phyloP scores from a whole-genome alignment of 1,140 invertebrate species.

The Drosophila bifasciata region DNA sequence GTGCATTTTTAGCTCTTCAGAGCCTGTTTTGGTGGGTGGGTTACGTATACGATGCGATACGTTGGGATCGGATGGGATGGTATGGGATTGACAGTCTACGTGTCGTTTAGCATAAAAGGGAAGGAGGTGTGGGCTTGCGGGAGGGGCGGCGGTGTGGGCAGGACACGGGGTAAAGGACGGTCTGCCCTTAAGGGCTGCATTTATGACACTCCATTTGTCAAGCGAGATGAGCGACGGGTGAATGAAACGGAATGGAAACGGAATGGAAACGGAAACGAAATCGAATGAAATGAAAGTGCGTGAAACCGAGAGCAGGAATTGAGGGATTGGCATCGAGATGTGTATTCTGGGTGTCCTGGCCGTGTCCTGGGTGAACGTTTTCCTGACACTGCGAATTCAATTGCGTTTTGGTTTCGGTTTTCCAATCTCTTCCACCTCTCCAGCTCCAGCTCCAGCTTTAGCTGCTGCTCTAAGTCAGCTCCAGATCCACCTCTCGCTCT shows the following conservation, averaged over 20 bases:
- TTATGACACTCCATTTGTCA: constrained; percentile 83
- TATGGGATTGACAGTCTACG: constrained; percentile 51
- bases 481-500: constrained; percentile 8
- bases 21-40: constrained; percentile 36
- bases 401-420: constrained; percentile 72
- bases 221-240: constrained; percentile 70
- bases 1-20: constrained; percentile 77
- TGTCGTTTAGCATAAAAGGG: constrained; percentile 77
- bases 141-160: neutral
- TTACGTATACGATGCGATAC: constrained; percentile 3
- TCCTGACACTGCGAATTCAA: constrained; percentile 76
- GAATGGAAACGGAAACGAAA: constrained; percentile 45
- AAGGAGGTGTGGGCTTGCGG: constrained; percentile 5
- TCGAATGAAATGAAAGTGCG: constrained; percentile 57
- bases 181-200: constrained; percentile 79
- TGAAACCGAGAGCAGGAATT: constrained; percentile 54
- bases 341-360: constrained; percentile 46
- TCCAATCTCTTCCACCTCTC: constrained; percentile 34
- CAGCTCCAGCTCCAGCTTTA: neutral
- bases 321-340: constrained; percentile 47
- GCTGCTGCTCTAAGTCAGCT: constrained; percentile 8
- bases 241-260: constrained; percentile 45
- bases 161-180: neutral
- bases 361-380: constrained; percentile 30
- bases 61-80: constrained; percentile 13